A percentile compares a stretch with the other conserved stretches of the same genome.
phyloP scores from a whole-genome alignment of 2,888 invertebrate genomes.

The Chalcosyrphus nemorum region DNA sequence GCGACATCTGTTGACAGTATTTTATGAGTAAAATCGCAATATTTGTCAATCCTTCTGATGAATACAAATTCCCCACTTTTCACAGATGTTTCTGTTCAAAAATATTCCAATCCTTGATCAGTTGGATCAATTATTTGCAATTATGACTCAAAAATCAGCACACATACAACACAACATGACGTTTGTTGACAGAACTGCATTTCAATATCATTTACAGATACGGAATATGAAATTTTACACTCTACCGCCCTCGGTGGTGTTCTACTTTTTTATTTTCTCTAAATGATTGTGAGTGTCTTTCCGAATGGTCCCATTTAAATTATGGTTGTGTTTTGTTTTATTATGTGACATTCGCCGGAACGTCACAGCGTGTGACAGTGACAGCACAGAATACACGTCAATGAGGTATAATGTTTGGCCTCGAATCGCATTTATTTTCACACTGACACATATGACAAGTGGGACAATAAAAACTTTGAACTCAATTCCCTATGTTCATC shows the following conservation, averaged over 20 bases:
- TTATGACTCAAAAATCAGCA: not conserved
- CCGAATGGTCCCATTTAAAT: conserved; percentile 32
- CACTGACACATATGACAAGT: conserved; percentile 1
- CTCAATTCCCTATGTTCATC: not conserved
- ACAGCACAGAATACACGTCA: conserved; percentile 32
- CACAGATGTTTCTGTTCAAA: not conserved
- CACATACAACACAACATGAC: too few relatives aligned
- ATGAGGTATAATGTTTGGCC: conserved; percentile 27
- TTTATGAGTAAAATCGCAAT: not conserved
- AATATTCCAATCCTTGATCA: not conserved
- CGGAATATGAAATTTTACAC: conserved; percentile 37
- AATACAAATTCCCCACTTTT: not conserved
- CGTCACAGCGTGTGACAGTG: not conserved
- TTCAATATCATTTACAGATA: conserved; percentile 13
- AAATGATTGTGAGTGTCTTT: conserved; percentile 33
- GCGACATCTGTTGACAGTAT: not conserved
- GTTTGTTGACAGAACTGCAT: not conserved
- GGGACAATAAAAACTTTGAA: conserved; percentile 1
- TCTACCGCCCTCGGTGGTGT: conserved; percentile 43
- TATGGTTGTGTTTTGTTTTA: conserved; percentile 6
- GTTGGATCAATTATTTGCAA: not conserved
- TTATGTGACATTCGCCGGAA: conserved; percentile 41
- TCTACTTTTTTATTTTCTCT: conserved; percentile 41
- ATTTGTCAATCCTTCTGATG: not conserved
- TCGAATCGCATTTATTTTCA: conserved; percentile 39